Base-by-base conservation (phyloP, 2,797 vertebrate species). In the Syngnathus rostellatus region DNA sequence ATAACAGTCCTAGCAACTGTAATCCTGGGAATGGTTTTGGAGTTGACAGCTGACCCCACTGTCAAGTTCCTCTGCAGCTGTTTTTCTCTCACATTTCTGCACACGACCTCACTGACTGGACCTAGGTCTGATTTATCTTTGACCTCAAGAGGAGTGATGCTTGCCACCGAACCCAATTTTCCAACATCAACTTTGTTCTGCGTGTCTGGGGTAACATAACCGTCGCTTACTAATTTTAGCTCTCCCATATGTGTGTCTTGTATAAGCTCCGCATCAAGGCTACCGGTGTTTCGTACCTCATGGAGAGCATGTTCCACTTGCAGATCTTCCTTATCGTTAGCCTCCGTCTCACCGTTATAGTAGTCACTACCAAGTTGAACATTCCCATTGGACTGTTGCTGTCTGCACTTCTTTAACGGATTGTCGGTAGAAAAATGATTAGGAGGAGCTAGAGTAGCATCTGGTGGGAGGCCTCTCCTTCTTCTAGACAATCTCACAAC, bases 171-270 rank as follows among this genome's bases (percentile, higher is more conserved):
- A 43, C 46, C 66, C 1, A 73, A 59, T 53, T 71, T 41, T 58
- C 9, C 43, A 40, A 61, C 31, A 31, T 55, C 65, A 1, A 55
- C 9, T 8, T 68, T 48, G 4, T 61, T 63, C 39, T 61, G 53
- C 31, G 25, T 39, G 8, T 68, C 71, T 48, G 68, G 64, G n/a
- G 16, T 1, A 37, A 51, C 8, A 25, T 39, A 51, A 59, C 11
- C 39, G 16, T 6, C n/a, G 8, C 4, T 88, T 80, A 83, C 84
- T 38, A 79, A 81, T 81, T 77, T 89, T 90, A 91, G 87, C 83
- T 93, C 92, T 61, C 81, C 82, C 74, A 88, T 89, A 58, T 82
- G 83, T 19, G 39, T 62, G 0, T 77, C 66, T 63, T 48, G 25
- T 66, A 8, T 21, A 39, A 1, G 6, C 31, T 8, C 67, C 31